phyloP scores from a whole-genome alignment of 92 coral and sea anemone genomes.

The Siderastrea radians region DNA sequence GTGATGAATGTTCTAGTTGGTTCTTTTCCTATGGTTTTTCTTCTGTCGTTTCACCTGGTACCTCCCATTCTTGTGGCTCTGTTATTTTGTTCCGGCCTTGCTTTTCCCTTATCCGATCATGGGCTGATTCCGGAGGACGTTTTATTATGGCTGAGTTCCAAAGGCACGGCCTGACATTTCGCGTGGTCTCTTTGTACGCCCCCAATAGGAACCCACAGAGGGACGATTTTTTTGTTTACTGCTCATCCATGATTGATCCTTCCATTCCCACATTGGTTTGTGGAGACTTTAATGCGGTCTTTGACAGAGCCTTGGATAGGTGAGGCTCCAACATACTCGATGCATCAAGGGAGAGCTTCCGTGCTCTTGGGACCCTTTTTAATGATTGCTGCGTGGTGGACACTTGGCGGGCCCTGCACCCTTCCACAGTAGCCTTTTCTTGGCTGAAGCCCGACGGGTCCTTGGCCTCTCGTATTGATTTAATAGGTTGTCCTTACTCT shows the following conservation, averaged over 20 bases:
- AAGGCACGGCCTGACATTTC: background rate
- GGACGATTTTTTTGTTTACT: background rate
- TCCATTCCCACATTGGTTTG: background rate
- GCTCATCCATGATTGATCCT: background rate
- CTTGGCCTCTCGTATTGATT: conserved; percentile 2
- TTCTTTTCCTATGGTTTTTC: background rate
- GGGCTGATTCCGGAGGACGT: background rate
- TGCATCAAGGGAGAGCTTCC: background rate
- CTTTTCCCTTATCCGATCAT: background rate
- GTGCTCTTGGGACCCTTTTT: too few relatives aligned
- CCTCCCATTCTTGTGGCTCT: background rate
- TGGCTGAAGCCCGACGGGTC: conserved; percentile 8
- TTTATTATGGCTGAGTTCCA: background rate
- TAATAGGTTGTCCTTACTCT: conserved; percentile 14
- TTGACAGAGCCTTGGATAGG: background rate
- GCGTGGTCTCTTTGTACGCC: background rate
- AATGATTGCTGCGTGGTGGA: background rate
- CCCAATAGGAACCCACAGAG: conserved; percentile 12
- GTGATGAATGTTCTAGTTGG: background rate
- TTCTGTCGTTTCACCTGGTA: background rate
- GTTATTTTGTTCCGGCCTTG: background rate
- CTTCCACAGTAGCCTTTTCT: background rate
- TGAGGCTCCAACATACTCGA: background rate
- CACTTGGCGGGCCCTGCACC: background rate
- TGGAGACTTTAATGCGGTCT: conserved; percentile 15